These are phyloP conservation scores for Dendrolimus houi DNA, from an alignment of 2,888 invertebrate genomes.

Conservation along the genomic window DNA sequence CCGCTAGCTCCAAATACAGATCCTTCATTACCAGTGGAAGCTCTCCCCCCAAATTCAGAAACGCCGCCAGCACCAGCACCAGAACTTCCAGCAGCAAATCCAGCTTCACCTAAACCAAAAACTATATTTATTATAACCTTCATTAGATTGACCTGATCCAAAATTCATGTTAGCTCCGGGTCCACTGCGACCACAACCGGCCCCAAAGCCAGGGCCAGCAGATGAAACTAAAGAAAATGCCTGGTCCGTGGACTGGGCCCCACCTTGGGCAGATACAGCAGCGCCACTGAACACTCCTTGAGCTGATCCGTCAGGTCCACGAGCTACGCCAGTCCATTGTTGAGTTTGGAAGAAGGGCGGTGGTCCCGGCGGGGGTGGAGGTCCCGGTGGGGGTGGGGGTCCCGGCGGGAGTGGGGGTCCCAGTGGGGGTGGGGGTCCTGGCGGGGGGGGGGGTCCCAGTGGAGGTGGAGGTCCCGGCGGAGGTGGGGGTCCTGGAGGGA, in stretches of 20 bases:
- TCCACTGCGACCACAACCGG: slow-evolving; percentile 3
- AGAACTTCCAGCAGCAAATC: background rate
- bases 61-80: background rate
- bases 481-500: slow-evolving; percentile 3
- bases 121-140: background rate
- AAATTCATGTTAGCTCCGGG: background rate
- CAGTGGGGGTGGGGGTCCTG: too few species aligned
- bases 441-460: slow-evolving; percentile 14
- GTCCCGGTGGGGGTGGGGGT: slow-evolving; percentile 4
- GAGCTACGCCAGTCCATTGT: slow-evolving; percentile 23
- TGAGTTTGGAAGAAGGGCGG: slow-evolving; percentile 21
- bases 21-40: slow-evolving; percentile 1
- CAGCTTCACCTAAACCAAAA: background rate
- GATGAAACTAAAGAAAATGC: slow-evolving; percentile 24
- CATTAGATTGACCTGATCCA: background rate
- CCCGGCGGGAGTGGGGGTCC: too few species aligned
- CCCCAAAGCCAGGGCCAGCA: slow-evolving; percentile 8
- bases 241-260: slow-evolving; percentile 15
- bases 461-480: slow-evolving; percentile 5
- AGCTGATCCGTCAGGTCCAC: slow-evolving; percentile 14
- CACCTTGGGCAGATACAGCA: slow-evolving; percentile 18
- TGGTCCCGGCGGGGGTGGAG: slow-evolving; percentile 11
- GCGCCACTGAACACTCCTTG: slow-evolving; percentile 27
- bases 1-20: slow-evolving; percentile 4
- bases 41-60: slow-evolving; percentile 1